Percentiles rank a stretch among this genome's conserved stretches.
Evolutionary conservation across 2,797 vertebrate species (phyloP).

Genomic region (Thunnus albacares): DNA sequence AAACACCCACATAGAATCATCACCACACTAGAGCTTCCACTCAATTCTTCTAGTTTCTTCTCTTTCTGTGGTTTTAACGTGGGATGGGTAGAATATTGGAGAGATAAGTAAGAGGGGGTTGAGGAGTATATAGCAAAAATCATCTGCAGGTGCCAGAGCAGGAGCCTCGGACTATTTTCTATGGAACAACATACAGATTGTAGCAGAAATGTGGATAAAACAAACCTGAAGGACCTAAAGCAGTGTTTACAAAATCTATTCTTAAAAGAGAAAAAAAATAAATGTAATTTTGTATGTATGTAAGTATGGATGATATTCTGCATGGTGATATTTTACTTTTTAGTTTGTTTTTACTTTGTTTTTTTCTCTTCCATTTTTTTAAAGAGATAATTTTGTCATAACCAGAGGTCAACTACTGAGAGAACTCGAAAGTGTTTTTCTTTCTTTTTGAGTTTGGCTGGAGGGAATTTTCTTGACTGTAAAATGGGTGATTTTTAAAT

Average conservation of each 20-base stretch:
- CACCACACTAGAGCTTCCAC: slow-evolving; percentile 78
- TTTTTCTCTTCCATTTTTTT: slow-evolving; percentile 49
- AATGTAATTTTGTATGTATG: slow-evolving; percentile 86
- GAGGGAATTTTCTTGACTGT: slow-evolving; percentile 39
- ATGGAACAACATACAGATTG: slow-evolving; percentile 26
- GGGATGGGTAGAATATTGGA: slow-evolving; percentile 48
- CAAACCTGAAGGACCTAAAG: slow-evolving; percentile 74
- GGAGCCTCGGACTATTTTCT: slow-evolving; percentile 70
- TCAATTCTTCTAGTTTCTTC: slow-evolving; percentile 61
- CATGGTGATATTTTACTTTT: slow-evolving; percentile 72
- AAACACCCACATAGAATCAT: slow-evolving; percentile 38
- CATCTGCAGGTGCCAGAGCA: slow-evolving; percentile 59
- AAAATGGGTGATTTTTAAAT: slow-evolving; percentile 65
- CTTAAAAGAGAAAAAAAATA: slow-evolving; percentile 71
- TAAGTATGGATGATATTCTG: slow-evolving; percentile 79
- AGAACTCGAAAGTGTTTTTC: slow-evolving; percentile 43
- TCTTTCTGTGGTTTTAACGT: slow-evolving; percentile 63
- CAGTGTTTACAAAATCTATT: slow-evolving; percentile 86
- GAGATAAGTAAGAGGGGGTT: slow-evolving; percentile 6
- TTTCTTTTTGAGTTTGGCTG: slow-evolving; percentile 45
- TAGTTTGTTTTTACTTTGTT: slow-evolving; percentile 67
- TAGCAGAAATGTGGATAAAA: slow-evolving; percentile 44
- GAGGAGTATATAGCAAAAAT: slow-evolving; percentile 40
- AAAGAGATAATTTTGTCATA: slow-evolving; percentile 48
- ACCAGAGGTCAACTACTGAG: slow-evolving; percentile 79